phyloP scores from a whole-genome alignment of 2,888 invertebrate species.

The Zaprionus bogoriensis region DNA sequence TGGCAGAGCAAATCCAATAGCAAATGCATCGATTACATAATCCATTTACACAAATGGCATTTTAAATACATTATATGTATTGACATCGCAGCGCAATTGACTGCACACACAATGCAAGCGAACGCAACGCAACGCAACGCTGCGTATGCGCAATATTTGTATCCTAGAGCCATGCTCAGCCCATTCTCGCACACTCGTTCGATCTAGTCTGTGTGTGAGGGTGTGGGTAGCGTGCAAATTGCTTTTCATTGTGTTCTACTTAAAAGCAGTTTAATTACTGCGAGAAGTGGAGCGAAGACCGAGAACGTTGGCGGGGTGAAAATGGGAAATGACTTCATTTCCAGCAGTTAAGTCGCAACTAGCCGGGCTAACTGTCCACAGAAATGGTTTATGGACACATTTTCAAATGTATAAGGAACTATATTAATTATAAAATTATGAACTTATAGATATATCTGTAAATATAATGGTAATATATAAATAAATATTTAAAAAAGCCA shows the following conservation, averaged over 20 bases:
- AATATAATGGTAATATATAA: too few species aligned
- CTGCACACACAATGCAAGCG: too few species aligned
- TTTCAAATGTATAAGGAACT: too few species aligned
- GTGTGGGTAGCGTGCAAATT: slow-evolving; percentile 36
- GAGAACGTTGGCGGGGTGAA: background rate
- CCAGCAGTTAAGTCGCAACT: background rate
- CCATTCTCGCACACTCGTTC: background rate
- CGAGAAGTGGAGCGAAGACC: background rate
- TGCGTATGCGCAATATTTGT: slow-evolving; percentile 67
- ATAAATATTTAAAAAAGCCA: too few species aligned
- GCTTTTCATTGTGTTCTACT: slow-evolving; percentile 45
- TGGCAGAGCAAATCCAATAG: slow-evolving; percentile 21
- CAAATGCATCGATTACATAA: slow-evolving; percentile 74
- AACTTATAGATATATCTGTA: too few species aligned
- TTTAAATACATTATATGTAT: slow-evolving; percentile 69
- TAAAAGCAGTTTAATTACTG: slow-evolving; percentile 53
- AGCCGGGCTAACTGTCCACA: too few species aligned
- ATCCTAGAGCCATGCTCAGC: slow-evolving; percentile 13
- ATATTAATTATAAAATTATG: too few species aligned
- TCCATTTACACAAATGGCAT: slow-evolving; percentile 77
- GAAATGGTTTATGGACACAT: background rate
- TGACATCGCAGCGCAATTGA: slow-evolving; percentile 3
- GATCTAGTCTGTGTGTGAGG: slow-evolving; percentile 6
- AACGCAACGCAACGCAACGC: slow-evolving; percentile 39
- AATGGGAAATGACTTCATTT: background rate